Conservation (phyloP, 2,888 invertebrate species). For the Eumerus sabulonum region DNA sequence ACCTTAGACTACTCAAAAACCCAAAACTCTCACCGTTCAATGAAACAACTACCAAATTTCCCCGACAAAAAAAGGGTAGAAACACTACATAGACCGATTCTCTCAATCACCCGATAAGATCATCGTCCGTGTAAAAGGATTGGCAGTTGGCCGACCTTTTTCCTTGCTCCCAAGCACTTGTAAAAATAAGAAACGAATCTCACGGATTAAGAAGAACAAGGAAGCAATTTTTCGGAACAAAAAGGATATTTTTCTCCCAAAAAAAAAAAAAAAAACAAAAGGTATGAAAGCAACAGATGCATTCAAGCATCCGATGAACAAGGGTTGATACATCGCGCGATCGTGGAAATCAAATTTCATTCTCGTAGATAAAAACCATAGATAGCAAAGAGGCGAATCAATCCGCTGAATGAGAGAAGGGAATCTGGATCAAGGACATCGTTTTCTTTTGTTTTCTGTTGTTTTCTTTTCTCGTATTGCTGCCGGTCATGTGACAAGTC, state of each 20-base stretch:
- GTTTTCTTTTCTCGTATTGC: no score
- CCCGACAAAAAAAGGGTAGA: no score
- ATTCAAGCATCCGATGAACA: background rate
- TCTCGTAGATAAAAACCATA: constrained; percentile 1
- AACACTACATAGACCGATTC: background rate
- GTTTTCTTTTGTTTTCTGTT: no score
- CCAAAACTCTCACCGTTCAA: no score
- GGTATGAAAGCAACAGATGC: background rate
- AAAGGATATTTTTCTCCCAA: constrained; percentile 36
- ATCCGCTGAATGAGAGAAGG: background rate
- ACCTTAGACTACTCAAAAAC: background rate
- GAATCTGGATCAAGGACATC: constrained; percentile 40
- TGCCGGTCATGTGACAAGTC: constrained; percentile 4
- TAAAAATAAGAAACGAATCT: constrained; percentile 20
- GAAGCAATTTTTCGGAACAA: constrained; percentile 35
- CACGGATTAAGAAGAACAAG: constrained; percentile 33
- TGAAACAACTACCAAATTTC: no score
- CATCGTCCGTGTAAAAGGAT: constrained; percentile 22
- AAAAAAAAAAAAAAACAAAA: constrained; percentile 20
- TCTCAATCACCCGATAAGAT: constrained; percentile 34
- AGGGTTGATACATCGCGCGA: constrained; percentile 39
- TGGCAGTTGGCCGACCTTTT: constrained; percentile 37
- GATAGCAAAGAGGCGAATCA: constrained; percentile 30
- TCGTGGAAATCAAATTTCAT: constrained; percentile 29
- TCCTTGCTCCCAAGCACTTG: constrained; percentile 11